A percentile compares a stretch with the other conserved stretches of the same genome.
phyloP scores from a whole-genome alignment of 2,888 invertebrate species.

The Philhelius pedissequus region DNA sequence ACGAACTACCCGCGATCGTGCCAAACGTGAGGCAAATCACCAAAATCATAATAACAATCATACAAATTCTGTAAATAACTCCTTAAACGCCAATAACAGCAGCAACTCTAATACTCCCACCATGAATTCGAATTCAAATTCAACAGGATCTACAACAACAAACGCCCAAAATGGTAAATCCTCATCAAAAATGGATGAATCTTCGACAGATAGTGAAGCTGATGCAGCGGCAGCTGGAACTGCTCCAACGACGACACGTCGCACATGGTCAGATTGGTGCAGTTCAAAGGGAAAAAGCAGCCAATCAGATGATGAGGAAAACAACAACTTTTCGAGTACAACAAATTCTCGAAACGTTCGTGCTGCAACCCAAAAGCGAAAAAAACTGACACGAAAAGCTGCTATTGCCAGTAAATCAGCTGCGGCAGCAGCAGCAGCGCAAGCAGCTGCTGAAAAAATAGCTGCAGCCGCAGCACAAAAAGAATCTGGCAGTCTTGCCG shows the following conservation, averaged over 20 bases:
- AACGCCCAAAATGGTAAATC: constrained; percentile 36
- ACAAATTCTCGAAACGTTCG: constrained; percentile 72
- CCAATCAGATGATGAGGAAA: constrained; percentile 82
- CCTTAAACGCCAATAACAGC: constrained; percentile 69
- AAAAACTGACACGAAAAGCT: constrained; percentile 78
- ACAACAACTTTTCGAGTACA: constrained; percentile 77
- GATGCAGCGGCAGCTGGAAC: constrained; percentile 77
- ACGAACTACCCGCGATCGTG: constrained; percentile 78
- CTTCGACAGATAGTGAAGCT: constrained; percentile 75
- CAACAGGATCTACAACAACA: constrained; percentile 34
- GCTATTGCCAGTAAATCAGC: constrained; percentile 77
- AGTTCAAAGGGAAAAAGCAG: constrained; percentile 82
- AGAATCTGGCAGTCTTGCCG: constrained; percentile 48
- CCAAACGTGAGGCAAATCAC: constrained; percentile 77
- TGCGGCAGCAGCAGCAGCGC: constrained; percentile 75
- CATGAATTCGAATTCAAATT: constrained; percentile 60
- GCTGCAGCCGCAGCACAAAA: constrained; percentile 76
- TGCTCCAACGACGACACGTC: constrained; percentile 84
- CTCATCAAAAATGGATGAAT: constrained; percentile 64
- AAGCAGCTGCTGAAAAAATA: constrained; percentile 72
- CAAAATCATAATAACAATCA: constrained; percentile 69
- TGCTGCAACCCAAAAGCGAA: constrained; percentile 75
- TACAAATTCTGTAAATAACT: constrained; percentile 56
- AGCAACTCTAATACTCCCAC: constrained; percentile 70
- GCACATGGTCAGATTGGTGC: constrained; percentile 88